Percentiles rank a stretch among this genome's conserved stretches.
These are phyloP conservation scores for Cebus imitator DNA, from an alignment of 2,113 vertebrate species.

Conservation along the genomic window DNA sequence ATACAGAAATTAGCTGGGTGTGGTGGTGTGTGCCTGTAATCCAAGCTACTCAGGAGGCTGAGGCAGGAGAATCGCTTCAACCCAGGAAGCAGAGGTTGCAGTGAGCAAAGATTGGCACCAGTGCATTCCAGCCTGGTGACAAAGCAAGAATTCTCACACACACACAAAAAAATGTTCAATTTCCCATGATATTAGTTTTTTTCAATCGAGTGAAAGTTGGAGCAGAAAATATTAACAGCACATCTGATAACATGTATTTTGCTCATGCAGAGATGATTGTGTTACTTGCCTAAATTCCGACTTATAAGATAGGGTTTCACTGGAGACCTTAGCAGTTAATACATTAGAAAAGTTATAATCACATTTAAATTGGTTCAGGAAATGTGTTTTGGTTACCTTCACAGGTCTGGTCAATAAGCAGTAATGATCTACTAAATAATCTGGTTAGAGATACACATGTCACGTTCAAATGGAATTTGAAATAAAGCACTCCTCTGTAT, in stretches of 20 bases:
- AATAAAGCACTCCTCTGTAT: not conserved
- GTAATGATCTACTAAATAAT: not conserved
- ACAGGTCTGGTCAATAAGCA: not conserved
- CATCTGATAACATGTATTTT: not conserved
- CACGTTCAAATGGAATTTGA: slow-evolving; percentile 47
- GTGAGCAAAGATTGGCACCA: no score
- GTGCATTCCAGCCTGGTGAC: no score
- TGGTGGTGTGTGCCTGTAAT: no score
- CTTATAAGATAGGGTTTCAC: not conserved
- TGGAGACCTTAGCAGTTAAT: not conserved
- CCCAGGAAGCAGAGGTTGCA: no score
- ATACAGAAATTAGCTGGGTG: no score
- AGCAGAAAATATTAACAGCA: not conserved
- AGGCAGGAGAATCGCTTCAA: no score
- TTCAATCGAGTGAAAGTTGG: not conserved
- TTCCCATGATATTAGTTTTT: not conserved
- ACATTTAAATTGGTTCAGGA: slow-evolving; percentile 42
- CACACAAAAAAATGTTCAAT: not conserved
- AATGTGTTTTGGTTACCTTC: not conserved
- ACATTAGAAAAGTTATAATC: not conserved
- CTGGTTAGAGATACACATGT: not conserved
- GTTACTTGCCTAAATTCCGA: slow-evolving; percentile 10
- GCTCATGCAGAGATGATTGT: not conserved
- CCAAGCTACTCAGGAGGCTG: no score
- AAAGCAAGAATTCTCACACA: no score